Percentiles rank a stretch among this genome's conserved stretches.
These are phyloP conservation scores for Phalloptychus januarius DNA, from an alignment of 2,797 vertebrate species.

Conservation along the genomic window DNA sequence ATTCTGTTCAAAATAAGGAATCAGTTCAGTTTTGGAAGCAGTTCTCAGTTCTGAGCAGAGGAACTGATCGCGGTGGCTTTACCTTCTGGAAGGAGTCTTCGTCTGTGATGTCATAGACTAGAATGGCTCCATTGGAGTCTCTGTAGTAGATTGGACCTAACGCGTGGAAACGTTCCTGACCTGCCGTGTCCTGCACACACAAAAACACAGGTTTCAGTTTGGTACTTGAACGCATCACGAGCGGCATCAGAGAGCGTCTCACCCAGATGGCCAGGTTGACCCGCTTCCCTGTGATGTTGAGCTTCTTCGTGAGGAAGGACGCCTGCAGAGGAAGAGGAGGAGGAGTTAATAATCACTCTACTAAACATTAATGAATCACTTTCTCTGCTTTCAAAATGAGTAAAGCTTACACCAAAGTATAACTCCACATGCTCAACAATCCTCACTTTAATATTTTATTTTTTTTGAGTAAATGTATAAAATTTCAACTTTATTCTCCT, in stretches of 20 bases:
- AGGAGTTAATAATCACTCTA: background rate
- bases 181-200: constrained; percentile 91
- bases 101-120: constrained; percentile 98
- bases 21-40: background rate
- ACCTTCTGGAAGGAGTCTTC: constrained; percentile 99
- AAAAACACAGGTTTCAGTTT: background rate
- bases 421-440: too few species aligned
- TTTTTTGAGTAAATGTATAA: too few species aligned
- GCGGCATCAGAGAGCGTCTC: constrained; percentile 35
- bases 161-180: constrained; percentile 97
- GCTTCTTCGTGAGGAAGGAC: constrained; percentile 98
- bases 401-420: too few species aligned
- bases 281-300: constrained; percentile 98
- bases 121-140: constrained; percentile 97
- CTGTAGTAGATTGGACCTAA: constrained; percentile 99
- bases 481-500: too few species aligned
- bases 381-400: background rate
- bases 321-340: constrained; percentile 79
- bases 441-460: too few species aligned
- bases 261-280: constrained; percentile 99
- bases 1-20: background rate
- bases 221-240: background rate
- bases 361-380: background rate
- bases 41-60: background rate
- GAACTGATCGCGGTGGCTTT: background rate